Evolutionary conservation across 2,888 invertebrate genomes (phyloP), one percentile per base, ranked within the genome.

Genomic region (Buathra laborator): DNA sequence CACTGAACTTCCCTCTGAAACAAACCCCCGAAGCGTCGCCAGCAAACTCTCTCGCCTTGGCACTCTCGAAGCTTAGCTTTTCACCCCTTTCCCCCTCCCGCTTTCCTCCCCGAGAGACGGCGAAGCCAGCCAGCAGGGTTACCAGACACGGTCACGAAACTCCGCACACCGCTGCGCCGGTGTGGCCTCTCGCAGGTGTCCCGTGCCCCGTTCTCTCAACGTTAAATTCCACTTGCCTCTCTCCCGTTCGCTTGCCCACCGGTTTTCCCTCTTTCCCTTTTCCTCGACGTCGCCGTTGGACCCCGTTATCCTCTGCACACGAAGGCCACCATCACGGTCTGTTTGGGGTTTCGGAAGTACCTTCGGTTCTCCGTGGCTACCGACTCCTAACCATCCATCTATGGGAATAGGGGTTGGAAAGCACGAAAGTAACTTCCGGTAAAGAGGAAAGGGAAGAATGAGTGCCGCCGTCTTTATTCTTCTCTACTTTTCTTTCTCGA

Each of bases 281-380:
- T 43, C 24, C 71, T 72, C 66, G 74, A 80, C 76, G 75, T 80
- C 76, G 70, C 84, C 68, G 43, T 77, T 75, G 78, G 53, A 44
- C 10, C 82, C 10, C 82, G 75, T 85, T 85, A 82, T 76, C 85
- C 79, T 71, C 67, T 43, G 71, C 76, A 78, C 77, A 84, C 74
- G 74, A 12, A 72, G 75, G 51, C 76, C 82, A 74, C 82, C 79
- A 72, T 76, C 76, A 76, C 82, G 82, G 71, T 82, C 85, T 82
- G 85, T 85, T 85, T 85, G 82, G 82, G 82, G 82, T 85, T 85
- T 71, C 79, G 79, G 85, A 82, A 85, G 85, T 85, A 82, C 79
- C 82, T 67, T 76, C 66, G 76, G 44, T 75, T 85, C 75, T 64
- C 10, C 56, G 19, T 56, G 56, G 56, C 53, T 51, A 67, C 66